Conservation (phyloP, 2,113 vertebrate species). For the Tringa solitaria region DNA sequence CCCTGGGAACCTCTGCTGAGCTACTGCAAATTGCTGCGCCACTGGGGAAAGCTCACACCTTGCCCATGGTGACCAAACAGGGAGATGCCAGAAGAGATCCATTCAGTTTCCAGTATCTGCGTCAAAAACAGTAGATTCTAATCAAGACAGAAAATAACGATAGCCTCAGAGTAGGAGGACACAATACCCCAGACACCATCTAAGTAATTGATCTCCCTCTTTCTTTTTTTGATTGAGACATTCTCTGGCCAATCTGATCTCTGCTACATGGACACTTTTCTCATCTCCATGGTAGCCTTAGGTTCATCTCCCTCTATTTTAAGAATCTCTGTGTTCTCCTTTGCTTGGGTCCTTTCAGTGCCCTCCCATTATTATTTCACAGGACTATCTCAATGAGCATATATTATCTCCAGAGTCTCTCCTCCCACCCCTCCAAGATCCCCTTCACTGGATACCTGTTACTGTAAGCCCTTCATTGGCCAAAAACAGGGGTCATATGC, state of each 20-base stretch:
- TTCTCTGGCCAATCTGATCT: neutral
- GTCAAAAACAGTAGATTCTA: neutral
- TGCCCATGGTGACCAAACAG: neutral
- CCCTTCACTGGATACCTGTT: neutral
- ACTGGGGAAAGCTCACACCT: neutral
- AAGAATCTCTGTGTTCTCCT: neutral
- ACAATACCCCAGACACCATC: neutral
- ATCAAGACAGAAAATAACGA: neutral
- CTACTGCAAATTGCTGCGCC: neutral
- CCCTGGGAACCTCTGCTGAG: neutral
- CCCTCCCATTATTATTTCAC: neutral
- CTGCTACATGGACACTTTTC: neutral
- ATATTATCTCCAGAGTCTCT: neutral
- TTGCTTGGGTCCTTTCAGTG: neutral
- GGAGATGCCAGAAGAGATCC: neutral
- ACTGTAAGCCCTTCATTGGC: neutral
- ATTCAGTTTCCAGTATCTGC: neutral
- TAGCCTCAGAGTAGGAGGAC: neutral
- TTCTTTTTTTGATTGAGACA: neutral
- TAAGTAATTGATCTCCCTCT: neutral
- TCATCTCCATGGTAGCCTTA: neutral
- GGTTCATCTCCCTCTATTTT: neutral
- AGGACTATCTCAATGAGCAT: neutral
- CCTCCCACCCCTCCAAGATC: neutral
- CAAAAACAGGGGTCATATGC: neutral